Evolutionary conservation across 1,140 invertebrate genomes (phyloP).

Genomic region (Brachionus asplanchnoidis): DNA sequence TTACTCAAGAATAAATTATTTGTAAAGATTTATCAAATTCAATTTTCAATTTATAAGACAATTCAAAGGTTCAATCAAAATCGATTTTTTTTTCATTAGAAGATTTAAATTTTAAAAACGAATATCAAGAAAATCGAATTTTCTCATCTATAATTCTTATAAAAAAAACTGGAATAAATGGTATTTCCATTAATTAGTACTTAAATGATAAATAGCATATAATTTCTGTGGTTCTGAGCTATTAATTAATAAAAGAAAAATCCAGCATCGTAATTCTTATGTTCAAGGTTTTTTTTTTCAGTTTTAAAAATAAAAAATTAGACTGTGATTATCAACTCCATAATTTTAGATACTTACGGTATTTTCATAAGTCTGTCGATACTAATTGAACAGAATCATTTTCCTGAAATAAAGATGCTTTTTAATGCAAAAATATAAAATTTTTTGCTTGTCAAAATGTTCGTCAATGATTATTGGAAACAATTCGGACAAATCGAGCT

Average conservation of each 20-base stretch:
- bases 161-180: background rate
- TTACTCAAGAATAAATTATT: no score
- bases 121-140: background rate
- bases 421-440: background rate
- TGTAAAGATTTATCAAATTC: no score
- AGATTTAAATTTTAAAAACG: background rate
- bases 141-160: background rate
- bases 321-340: background rate
- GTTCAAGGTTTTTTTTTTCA: background rate
- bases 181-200: background rate
- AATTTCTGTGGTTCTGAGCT: background rate
- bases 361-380: background rate
- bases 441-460: background rate
- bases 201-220: background rate
- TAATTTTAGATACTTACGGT: background rate
- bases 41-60: no score
- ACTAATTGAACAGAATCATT: background rate
- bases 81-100: background rate
- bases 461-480: constrained; percentile 31
- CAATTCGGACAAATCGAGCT: background rate
- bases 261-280: background rate
- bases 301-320: background rate
- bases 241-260: background rate
- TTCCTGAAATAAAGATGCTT: background rate
- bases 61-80: background rate